Percentiles rank a stretch among this genome's conserved stretches.
These are phyloP conservation scores for Sminthurinus aureus DNA, from an alignment of 2,888 invertebrate species.

Conservation along the genomic window DNA sequence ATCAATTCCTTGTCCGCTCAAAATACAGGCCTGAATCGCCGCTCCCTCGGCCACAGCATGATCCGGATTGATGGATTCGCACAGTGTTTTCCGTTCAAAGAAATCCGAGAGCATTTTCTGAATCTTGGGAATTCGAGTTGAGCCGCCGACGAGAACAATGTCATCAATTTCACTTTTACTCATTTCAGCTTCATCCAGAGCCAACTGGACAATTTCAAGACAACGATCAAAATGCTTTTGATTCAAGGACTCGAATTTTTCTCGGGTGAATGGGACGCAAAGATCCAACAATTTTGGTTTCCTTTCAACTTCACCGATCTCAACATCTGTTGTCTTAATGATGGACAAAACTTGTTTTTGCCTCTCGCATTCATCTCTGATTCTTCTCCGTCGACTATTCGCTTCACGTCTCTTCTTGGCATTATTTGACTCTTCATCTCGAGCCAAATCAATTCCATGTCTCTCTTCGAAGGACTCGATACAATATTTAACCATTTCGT, in stretches of 20 bases:
- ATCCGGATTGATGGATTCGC: conserved; percentile 8
- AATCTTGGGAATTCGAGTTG: conserved; percentile 40
- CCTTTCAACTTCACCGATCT: conserved; percentile 18
- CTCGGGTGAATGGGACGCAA: conserved; percentile 15
- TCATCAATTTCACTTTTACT: conserved; percentile 43
- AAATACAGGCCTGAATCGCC: conserved; percentile 38
- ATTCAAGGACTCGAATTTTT: conserved; percentile 45
- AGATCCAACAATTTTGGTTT: conserved; percentile 22
- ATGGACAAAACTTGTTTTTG: conserved; percentile 40
- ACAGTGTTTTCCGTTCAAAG: conserved; percentile 30
- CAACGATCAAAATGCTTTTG: conserved; percentile 37
- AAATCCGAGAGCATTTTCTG: conserved; percentile 34
- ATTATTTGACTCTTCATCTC: conserved; percentile 23
- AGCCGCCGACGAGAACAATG: conserved; percentile 50
- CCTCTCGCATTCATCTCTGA: conserved; percentile 43
- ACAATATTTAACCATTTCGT: conserved; percentile 62
- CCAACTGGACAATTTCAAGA: conserved; percentile 34
- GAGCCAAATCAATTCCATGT: conserved; percentile 27
- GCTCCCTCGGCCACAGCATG: conserved; percentile 44
- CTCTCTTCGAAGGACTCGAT: conserved; percentile 36
- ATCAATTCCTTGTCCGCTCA: conserved; percentile 28
- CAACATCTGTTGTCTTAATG: neutral
- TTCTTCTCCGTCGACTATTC: conserved; percentile 23
- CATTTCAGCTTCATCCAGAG: conserved; percentile 18
- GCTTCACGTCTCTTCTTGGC: conserved; percentile 14